These are phyloP conservation scores for Streblospio benedicti DNA, from an alignment of 1,140 invertebrate genomes.

Conservation along the genomic window DNA sequence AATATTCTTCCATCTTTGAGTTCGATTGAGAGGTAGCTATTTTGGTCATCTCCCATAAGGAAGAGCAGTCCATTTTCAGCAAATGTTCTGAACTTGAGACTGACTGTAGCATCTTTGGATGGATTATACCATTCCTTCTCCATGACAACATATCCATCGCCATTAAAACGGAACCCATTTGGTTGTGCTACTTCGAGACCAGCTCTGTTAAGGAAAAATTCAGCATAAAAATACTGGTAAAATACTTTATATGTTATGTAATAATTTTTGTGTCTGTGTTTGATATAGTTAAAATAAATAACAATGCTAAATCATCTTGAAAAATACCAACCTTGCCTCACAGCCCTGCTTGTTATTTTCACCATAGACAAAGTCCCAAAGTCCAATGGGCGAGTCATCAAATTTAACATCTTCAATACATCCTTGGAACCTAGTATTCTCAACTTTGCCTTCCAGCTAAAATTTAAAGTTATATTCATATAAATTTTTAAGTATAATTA, in stretches of 20 bases:
- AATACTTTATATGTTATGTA: no score
- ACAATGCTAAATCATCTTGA: no score
- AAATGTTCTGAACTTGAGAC: conserved; percentile 76
- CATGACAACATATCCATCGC: conserved; percentile 70
- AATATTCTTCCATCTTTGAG: conserved; percentile 66
- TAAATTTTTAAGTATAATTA: not conserved
- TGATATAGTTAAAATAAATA: no score
- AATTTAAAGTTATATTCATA: no score
- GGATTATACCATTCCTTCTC: conserved; percentile 53
- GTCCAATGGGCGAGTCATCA: conserved; percentile 75
- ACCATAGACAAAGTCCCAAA: conserved; percentile 83
- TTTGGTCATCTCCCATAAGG: conserved; percentile 58
- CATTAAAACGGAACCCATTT: conserved; percentile 61
- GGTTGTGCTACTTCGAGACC: conserved; percentile 25
- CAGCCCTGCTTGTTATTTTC: conserved; percentile 35
- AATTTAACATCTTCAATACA: conserved; percentile 82
- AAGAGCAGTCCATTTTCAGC: conserved; percentile 79
- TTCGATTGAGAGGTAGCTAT: conserved; percentile 70
- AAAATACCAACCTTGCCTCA: conserved; percentile 3
- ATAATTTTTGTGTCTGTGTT: no score
- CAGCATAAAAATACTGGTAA: no score
- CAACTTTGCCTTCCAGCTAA: not conserved
- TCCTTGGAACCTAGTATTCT: conserved; percentile 60
- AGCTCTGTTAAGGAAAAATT: conserved; percentile 12
- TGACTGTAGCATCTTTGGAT: conserved; percentile 51